phyloP scores from a whole-genome alignment of 2,888 invertebrate species.

The Parelbella ahira region DNA sequence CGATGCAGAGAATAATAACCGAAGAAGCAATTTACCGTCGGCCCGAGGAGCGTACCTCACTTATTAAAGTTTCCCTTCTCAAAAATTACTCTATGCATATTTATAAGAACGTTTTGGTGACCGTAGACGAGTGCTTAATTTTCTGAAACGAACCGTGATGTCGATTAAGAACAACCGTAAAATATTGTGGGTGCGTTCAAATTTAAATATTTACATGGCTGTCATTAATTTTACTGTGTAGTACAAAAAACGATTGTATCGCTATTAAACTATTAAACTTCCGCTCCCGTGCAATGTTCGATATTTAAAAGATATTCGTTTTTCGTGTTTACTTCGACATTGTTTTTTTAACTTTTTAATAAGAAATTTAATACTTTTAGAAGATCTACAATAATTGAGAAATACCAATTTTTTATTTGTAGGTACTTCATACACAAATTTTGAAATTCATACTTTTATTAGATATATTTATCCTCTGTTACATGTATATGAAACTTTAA shows the following conservation, averaged over 20 bases:
- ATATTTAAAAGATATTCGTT: too few species aligned
- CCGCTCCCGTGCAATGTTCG: too few species aligned
- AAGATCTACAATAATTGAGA: too few species aligned
- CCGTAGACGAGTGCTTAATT: conserved; percentile 26
- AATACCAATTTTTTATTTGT: too few species aligned
- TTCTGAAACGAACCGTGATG: conserved; percentile 25
- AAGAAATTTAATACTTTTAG: too few species aligned
- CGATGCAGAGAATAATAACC: conserved; percentile 59
- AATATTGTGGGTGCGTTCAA: conserved; percentile 23
- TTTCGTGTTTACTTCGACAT: too few species aligned
- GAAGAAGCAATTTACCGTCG: conserved; percentile 60
- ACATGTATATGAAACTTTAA: too few species aligned
- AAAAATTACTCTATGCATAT: conserved; percentile 67
- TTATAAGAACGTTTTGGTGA: conserved; percentile 37
- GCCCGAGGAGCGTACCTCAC: conserved; percentile 47
- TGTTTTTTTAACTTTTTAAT: too few species aligned
- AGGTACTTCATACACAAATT: too few species aligned
- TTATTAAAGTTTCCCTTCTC: conserved; percentile 51
- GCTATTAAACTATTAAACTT: too few species aligned
- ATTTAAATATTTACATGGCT: conserved; percentile 24
- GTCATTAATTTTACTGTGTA: conserved; percentile 19
- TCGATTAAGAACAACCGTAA: conserved; percentile 24
- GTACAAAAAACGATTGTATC: conserved; percentile 14
- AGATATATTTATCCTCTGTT: too few species aligned
- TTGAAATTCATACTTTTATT: too few species aligned